Conservation (phyloP, 2,113 vertebrate species). For the Osmerus eperlanus region DNA sequence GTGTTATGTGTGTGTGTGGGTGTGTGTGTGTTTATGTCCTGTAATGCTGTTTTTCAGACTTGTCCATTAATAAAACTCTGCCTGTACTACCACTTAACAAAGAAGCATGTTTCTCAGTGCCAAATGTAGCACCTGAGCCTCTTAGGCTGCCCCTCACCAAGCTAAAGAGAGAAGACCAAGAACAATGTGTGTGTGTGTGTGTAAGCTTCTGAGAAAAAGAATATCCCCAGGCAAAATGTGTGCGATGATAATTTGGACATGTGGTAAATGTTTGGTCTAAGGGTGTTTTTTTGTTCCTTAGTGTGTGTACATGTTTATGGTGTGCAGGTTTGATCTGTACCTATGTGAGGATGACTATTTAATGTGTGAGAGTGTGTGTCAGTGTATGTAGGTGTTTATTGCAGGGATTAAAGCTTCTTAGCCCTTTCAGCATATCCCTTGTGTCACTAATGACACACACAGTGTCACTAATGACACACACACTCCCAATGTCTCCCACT, state of each 20-base stretch:
- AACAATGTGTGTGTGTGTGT: constrained; percentile 32
- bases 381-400: constrained; percentile 37
- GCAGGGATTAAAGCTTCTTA: constrained; percentile 62
- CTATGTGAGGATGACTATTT: constrained; percentile 50
- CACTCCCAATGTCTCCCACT: constrained; percentile 59
- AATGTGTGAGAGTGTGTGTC: constrained; percentile 33
- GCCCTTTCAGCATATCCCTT: constrained; percentile 58
- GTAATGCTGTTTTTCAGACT: constrained; percentile 49
- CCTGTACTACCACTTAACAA: constrained; percentile 56
- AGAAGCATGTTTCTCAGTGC: constrained; percentile 16
- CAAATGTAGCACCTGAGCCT: background rate
- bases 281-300: too few species aligned
- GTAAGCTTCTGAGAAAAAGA: background rate
- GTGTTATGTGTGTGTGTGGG: constrained; percentile 1
- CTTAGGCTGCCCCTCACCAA: constrained; percentile 31
- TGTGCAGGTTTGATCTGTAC: constrained; percentile 2
- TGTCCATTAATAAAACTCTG: constrained; percentile 55
- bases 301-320: constrained; percentile 2
- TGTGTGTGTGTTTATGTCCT: background rate
- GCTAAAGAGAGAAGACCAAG: too few species aligned
- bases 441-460: too few species aligned
- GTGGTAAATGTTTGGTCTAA: too few species aligned
- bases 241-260: too few species aligned
- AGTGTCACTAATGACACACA: constrained; percentile 67
- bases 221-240: background rate